These are phyloP conservation scores for Plestiodon gilberti DNA, from an alignment of 2,113 vertebrate species.

Conservation along the genomic window DNA sequence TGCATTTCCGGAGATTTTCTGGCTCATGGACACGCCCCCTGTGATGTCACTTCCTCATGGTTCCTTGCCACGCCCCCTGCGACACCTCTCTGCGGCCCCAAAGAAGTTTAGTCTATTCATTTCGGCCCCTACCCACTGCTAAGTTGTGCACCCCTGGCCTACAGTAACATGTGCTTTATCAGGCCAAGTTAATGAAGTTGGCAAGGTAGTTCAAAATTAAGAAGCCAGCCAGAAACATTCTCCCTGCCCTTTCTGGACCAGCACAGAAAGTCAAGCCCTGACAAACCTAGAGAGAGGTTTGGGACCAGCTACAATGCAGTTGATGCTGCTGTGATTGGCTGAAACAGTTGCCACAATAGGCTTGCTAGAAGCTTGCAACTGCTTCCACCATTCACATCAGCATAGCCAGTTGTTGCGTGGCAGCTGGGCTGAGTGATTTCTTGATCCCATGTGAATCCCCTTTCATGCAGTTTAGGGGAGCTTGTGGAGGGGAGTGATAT, in stretches of 20 bases:
- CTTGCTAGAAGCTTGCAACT: neutral
- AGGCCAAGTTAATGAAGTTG: neutral
- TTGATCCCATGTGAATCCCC: neutral
- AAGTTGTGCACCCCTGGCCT: too few relatives aligned
- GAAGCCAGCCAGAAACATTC: neutral
- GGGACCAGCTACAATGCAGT: neutral
- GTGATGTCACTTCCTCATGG: too few relatives aligned
- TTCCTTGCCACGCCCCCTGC: too few relatives aligned
- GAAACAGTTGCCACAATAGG: neutral
- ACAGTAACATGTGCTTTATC: neutral
- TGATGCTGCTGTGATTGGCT: neutral
- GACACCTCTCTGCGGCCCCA: too few relatives aligned
- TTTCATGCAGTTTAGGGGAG: neutral
- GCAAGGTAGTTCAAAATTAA: neutral
- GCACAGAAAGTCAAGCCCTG: neutral
- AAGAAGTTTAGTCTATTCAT: too few relatives aligned
- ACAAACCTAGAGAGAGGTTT: neutral
- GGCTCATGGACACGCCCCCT: too few relatives aligned
- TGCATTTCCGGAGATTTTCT: too few relatives aligned
- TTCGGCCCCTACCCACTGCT: too few relatives aligned
- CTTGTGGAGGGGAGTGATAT: neutral
- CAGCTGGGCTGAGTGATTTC: too few relatives aligned
- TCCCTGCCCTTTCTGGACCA: neutral
- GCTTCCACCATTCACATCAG: neutral
- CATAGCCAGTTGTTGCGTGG: neutral